Evolutionary conservation across 1,140 invertebrate genomes (phyloP), one percentile per base, ranked within the genome.

Genomic region (Leptinotarsa texana): DNA sequence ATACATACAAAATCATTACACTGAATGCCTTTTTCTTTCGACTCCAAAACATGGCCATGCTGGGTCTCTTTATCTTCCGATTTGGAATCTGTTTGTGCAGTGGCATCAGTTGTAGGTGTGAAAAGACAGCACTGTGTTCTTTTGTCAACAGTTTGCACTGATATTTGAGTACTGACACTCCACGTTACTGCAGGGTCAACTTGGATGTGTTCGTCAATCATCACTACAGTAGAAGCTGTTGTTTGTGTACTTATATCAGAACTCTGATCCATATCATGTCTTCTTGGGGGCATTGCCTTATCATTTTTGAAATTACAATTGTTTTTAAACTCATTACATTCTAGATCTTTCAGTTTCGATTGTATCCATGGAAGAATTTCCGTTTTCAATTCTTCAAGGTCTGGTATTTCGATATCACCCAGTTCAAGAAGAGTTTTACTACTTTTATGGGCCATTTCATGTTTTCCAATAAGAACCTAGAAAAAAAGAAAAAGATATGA

Each of bases 61-160:
- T 67, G 65, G 15, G 65, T 67, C 27, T 24, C 65, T 67, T 67
- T 67, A 24, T 67, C 24, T 42, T 33, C 65, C 24, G 3, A 17
- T 13, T 27, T 27, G 24, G 11, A 17, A 17, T 27, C 15, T 27
- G 13, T 17, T 27, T 67, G 65, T 27, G 22, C 17, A 24, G 27
- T n/a, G 21, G 4, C 63, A 33, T 65, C 27, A 13, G 51, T 18
- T 21, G 63, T 21, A 6, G 27, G 15, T 65, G 63, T 15, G 6
- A n/a, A 21, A 65, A 65, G 15, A 24, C 17, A 65, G 27, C 63
- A 65, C 21, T 65, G 63, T 65, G 27, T 65, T 22, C 21, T 21
- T 22, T 65, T 33, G 27, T 65, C 63, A 21, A 4, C 21, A 18
- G 63, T 21, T 11, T 65, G 13, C 15, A 65, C 21, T 21, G n/a